Evolutionary conservation across 2,888 invertebrate genomes (phyloP), one percentile per base, ranked within the genome.

Genomic region (Seladonia tumulorum): DNA sequence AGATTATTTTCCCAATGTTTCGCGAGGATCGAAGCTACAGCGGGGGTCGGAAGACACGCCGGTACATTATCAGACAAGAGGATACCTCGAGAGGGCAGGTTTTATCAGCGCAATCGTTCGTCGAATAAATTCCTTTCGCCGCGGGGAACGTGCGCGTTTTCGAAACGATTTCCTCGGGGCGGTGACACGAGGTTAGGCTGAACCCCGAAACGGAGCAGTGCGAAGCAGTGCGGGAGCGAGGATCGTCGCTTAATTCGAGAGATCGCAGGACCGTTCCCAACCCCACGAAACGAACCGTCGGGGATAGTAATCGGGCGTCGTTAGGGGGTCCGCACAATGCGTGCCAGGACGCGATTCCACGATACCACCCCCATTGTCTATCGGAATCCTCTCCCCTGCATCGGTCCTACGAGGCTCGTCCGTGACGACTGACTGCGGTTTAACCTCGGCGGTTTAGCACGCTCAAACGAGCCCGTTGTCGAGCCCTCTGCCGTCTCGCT

Each of bases 361-460:
- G 93, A 94, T 93, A 93, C 92, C 93, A 90, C 94, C 92, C 92
- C 92, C 92, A 94, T 94, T 94, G 94, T 94, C 94, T 93, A 90
- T 91, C 89, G 89, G 85, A 88, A 86, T 87, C 87, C 85, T 81
- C 85, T 81, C 87, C 90, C 86, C 68, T 78, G 88, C 81, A 83
- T 82, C 87, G 57, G 72, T 82, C 78, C 76, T 87, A 77, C 83
- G 86, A 82, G 78, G 76, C 76, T 87, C 89, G 91, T 89, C 90
- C 92, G 87, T 93, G 93, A 93, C 93, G 91, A 93, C 90, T 92
- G 93, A 92, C 93, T 94, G 91, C 91, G 92, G 92, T 94, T 94
- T 93, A 94, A 94, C 93, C 93, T 93, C 91, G 86, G 88, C 88
- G 92, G 90, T 93, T 94, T 94, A 92, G 90, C 91, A 93, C 93